Conservation (phyloP, 2,113 vertebrate genomes). For the Progne subis region DNA sequence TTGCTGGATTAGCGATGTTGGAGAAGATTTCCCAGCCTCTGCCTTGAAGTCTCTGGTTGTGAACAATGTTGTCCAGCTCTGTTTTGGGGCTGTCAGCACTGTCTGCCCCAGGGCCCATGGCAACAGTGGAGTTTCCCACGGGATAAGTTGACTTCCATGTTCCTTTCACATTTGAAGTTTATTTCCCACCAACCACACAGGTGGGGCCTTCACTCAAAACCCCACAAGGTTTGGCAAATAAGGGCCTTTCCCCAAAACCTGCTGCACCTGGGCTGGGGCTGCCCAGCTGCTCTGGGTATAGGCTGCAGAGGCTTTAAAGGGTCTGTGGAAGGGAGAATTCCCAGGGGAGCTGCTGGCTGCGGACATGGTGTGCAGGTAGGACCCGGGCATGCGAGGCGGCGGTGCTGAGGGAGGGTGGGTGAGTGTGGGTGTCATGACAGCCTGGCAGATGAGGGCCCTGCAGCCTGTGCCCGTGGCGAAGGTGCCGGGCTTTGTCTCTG, state of each 20-base stretch:
- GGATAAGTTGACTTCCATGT: neutral
- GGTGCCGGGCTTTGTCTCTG: rapidly evolving
- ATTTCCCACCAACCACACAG: neutral
- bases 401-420: rapidly evolving
- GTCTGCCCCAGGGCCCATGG: neutral
- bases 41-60: neutral
- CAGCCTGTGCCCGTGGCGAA: rapidly evolving
- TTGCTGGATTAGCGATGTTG: rapidly evolving
- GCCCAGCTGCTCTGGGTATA: neutral
- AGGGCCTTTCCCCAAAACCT: neutral
- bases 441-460: rapidly evolving
- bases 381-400: rapidly evolving
- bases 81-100: neutral
- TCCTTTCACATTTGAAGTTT: neutral
- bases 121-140: neutral
- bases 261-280: neutral
- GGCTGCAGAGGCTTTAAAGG: neutral
- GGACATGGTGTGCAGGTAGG: rapidly evolving
- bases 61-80: neutral
- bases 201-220: neutral
- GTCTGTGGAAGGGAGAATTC: rapidly evolving
- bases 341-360: rapidly evolving
- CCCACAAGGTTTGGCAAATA: neutral
- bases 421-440: rapidly evolving
- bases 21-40: rapidly evolving